A percentile compares a stretch with the other conserved stretches of the same genome.
Conservation (phyloP, 2,113 vertebrate species). For the Trogon melanurus region DNA sequence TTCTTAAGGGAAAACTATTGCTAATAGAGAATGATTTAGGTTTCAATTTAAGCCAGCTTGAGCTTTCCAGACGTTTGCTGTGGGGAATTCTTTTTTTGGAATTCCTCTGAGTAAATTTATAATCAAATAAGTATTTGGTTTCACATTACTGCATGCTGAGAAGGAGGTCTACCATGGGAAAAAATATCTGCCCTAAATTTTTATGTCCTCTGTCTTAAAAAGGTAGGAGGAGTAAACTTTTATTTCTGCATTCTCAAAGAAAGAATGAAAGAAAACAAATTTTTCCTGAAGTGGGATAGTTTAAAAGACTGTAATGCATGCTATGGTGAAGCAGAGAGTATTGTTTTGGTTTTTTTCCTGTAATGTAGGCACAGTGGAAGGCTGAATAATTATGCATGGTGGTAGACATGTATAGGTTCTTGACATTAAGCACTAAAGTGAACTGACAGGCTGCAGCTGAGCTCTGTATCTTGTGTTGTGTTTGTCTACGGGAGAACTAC, state of each 20-base stretch:
- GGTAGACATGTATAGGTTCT: not conserved
- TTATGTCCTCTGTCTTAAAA: not conserved
- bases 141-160: conserved; percentile 19
- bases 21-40: not conserved
- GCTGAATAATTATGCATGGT: not conserved
- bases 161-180: conserved; percentile 17
- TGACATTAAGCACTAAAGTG: not conserved
- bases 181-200: conserved; percentile 5
- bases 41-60: conserved; percentile 16
- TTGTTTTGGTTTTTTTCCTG: not conserved
- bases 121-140: conserved; percentile 32
- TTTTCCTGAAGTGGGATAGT: not conserved
- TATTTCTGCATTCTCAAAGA: not conserved
- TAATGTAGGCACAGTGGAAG: not conserved
- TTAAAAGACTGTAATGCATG: not conserved
- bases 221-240: not conserved
- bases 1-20: not conserved
- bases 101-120: not conserved
- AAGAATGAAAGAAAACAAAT: not conserved
- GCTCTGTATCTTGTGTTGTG: not conserved
- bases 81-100: not conserved
- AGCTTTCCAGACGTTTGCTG: conserved; percentile 17
- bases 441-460: not conserved
- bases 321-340: not conserved
- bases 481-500: not conserved